A percentile compares a stretch with the other conserved stretches of the same genome.
Evolutionary conservation across 2,113 vertebrate species (phyloP).

Genomic region (Emydocephalus ijimae): DNA sequence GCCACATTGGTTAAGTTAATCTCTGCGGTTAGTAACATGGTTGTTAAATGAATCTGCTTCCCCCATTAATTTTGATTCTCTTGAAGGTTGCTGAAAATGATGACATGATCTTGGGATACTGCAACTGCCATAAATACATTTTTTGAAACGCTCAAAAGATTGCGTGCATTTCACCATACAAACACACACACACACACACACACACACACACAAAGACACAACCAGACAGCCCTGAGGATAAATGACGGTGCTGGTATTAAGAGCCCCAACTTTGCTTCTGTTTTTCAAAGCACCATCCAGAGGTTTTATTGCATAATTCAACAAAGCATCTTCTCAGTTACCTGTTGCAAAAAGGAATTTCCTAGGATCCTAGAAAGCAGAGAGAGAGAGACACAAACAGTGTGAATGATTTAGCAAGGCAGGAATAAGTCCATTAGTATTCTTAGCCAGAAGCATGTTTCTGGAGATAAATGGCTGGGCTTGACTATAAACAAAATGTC

Average conservation of each 20-base stretch:
- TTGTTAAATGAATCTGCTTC: background rate
- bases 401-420: background rate
- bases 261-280: background rate
- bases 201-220: background rate
- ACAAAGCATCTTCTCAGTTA: conserved; percentile 63
- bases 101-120: background rate
- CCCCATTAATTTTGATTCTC: background rate
- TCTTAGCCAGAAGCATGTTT: background rate
- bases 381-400: background rate
- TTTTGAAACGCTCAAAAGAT: background rate
- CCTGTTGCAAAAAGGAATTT: conserved; percentile 87
- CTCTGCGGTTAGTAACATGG: background rate
- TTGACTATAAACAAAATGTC: background rate
- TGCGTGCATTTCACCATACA: too few species aligned
- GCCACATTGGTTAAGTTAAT: background rate
- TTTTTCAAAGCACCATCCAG: background rate
- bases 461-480: background rate
- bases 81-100: background rate
- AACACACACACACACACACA: too few species aligned
- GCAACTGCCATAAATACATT: too few species aligned
- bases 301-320: background rate
- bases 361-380: conserved; percentile 80
- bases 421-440: background rate
- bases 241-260: background rate
- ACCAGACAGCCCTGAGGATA: background rate